Base-by-base conservation (phyloP, 2,888 invertebrate species). In the Drosophila cracens region DNA sequence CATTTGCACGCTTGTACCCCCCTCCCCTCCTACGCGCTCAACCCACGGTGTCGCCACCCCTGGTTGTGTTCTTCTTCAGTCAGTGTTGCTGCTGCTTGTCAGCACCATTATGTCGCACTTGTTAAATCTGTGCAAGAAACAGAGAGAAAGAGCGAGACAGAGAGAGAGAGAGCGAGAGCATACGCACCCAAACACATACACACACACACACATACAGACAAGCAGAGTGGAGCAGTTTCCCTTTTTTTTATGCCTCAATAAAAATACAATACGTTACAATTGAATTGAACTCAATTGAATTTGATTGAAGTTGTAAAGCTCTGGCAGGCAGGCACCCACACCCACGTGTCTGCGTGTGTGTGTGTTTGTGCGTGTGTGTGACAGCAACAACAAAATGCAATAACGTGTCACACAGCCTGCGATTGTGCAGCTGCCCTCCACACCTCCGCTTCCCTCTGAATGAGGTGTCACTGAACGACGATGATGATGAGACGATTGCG, bases 231-330 rank as follows among this genome's bases (percentile, higher is more conserved):
- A 38, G 70, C 74, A 82, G 85, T 80, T 80, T 82, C 79, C 70
- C 73, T 74, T 82, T 77, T 77, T 83, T 87, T 87, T 87, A 87
- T 88, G 87, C 89, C 84, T 87, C 89, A 87, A 87, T 88, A 87
- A 87, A 87, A 87, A 87, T 84, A 87, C 89, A 87, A 88, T 88
- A 87, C 89, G 89, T 88, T 88, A 88, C 87, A 87, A 87, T 87
- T 88, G 87, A 87, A 87, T 87, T 87, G 84, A 87, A 87, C 87
- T 87, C 89, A 87, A 87, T 89, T 87, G 89, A 87, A 89, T 87
- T 87, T 89, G 87, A 87, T 87, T 89, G 89, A 87, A 88, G 89
- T 84, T 87, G 81, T 90, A 90, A 90, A 89, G 90, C 86, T 86
- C 87, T 79, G 90, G 74, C 83, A 75, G 75, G 68, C 77, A 57